phyloP scores from a whole-genome alignment of 1,140 invertebrate genomes.

The Lethocerus indicus region DNA sequence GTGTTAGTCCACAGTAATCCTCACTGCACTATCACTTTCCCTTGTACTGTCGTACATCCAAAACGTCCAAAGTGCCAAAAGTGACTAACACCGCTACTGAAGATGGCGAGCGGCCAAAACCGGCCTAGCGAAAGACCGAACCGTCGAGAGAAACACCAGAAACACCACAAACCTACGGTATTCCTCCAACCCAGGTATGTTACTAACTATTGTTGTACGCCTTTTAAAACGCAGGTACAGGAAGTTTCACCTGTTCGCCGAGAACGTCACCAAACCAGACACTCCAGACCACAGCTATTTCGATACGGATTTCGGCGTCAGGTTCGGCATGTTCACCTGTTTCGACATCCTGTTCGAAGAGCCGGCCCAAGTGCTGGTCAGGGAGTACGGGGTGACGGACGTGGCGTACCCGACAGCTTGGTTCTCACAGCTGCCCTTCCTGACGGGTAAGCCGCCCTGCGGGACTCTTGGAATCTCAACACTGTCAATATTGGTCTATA shows the following conservation, averaged over 20 bases:
- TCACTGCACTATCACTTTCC: no score
- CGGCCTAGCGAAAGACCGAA: no score
- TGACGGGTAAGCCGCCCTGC: slow-evolving; percentile 39
- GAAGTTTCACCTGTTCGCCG: slow-evolving; percentile 53
- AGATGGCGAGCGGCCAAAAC: no score
- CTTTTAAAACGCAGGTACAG: slow-evolving; percentile 39
- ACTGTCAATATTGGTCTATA: no score
- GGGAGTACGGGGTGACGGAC: slow-evolving; percentile 36
- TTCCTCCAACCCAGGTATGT: no score
- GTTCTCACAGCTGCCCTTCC: slow-evolving; percentile 52
- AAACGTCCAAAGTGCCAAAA: neutral
- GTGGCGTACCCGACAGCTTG: slow-evolving; percentile 53
- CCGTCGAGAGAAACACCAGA: no score
- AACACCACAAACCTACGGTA: no score
- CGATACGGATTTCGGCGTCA: slow-evolving; percentile 62
- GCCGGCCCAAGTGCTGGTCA: slow-evolving; percentile 36
- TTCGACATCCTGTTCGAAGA: slow-evolving; percentile 53
- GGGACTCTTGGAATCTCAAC: no score
- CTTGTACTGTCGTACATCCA: neutral
- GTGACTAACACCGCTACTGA: neutral
- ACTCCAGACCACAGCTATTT: slow-evolving; percentile 37
- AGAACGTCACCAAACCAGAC: slow-evolving; percentile 25
- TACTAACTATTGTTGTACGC: no score
- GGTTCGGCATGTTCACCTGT: slow-evolving; percentile 58
- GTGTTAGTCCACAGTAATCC: no score